Conservation (phyloP, 2,888 invertebrate genomes). For the Cephalotes varians region DNA sequence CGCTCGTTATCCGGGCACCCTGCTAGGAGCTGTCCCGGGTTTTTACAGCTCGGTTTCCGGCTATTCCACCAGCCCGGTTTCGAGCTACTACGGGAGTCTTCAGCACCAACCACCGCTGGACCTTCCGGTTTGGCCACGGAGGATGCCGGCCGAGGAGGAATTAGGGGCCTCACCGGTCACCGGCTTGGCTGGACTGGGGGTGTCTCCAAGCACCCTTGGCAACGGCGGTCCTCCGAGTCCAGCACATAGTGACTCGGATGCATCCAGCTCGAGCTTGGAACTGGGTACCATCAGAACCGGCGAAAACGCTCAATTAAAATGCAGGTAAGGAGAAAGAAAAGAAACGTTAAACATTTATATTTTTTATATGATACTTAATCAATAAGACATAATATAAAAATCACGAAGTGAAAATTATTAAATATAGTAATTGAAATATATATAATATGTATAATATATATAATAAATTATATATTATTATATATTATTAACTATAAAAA, state of each 20-base stretch:
- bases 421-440: background rate
- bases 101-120: constrained; percentile 76
- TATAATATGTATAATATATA: background rate
- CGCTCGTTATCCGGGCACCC: constrained; percentile 83
- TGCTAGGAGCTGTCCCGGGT: constrained; percentile 80
- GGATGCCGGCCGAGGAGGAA: constrained; percentile 85
- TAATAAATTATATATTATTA: background rate
- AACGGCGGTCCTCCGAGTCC: constrained; percentile 83
- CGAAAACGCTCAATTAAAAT: constrained; percentile 83
- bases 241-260: constrained; percentile 84
- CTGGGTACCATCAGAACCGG: constrained; percentile 82
- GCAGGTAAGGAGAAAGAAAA: constrained; percentile 80
- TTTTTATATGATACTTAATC: background rate
- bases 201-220: constrained; percentile 74
- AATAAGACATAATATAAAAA: background rate
- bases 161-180: constrained; percentile 76
- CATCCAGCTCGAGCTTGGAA: constrained; percentile 84
- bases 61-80: constrained; percentile 67
- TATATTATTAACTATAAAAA: background rate
- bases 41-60: constrained; percentile 80
- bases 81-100: constrained; percentile 75
- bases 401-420: background rate
- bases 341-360: background rate
- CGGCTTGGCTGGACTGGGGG: constrained; percentile 76
- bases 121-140: constrained; percentile 83